Conservation (phyloP, 2,888 invertebrate species). For the Acronicta aceris region DNA sequence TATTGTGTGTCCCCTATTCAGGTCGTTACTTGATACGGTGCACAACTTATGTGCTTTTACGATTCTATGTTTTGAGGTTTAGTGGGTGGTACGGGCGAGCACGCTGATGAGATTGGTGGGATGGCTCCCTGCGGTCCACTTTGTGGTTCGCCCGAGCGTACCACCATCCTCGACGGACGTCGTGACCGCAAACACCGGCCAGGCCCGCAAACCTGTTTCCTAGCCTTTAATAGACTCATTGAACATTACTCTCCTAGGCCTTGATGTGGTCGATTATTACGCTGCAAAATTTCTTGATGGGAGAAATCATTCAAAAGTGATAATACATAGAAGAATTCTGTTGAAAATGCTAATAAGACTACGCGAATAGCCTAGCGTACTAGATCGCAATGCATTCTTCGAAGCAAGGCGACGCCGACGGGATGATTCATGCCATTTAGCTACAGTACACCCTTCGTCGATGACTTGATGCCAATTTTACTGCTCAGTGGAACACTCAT, state of each 20-base stretch:
- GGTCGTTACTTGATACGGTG: constrained; percentile 72
- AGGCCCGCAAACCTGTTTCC: constrained; percentile 79
- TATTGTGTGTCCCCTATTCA: constrained; percentile 74
- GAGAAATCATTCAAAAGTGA: constrained; percentile 39
- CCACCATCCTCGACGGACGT: constrained; percentile 70
- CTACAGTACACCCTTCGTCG: constrained; percentile 68
- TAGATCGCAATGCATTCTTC: constrained; percentile 44
- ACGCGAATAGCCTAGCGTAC: constrained; percentile 20
- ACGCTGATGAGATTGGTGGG: constrained; percentile 49
- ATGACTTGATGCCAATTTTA: constrained; percentile 76
- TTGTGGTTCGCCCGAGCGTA: constrained; percentile 79
- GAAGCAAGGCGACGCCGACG: constrained; percentile 36
- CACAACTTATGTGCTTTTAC: constrained; percentile 57
- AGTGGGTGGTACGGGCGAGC: constrained; percentile 59
- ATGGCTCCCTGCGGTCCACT: constrained; percentile 72
- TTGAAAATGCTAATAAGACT: constrained; percentile 30
- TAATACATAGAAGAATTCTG: constrained; percentile 37
- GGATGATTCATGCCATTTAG: constrained; percentile 67
- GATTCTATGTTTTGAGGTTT: constrained; percentile 70
- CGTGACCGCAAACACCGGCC: constrained; percentile 81
- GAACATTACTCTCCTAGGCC: constrained; percentile 51
- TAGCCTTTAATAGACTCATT: constrained; percentile 61
- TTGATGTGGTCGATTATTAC: constrained; percentile 48
- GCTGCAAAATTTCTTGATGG: constrained; percentile 41
- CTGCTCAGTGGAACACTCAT: constrained; percentile 73